phyloP scores from a whole-genome alignment of 2,888 invertebrate genomes.

The Chrysolina americana region DNA sequence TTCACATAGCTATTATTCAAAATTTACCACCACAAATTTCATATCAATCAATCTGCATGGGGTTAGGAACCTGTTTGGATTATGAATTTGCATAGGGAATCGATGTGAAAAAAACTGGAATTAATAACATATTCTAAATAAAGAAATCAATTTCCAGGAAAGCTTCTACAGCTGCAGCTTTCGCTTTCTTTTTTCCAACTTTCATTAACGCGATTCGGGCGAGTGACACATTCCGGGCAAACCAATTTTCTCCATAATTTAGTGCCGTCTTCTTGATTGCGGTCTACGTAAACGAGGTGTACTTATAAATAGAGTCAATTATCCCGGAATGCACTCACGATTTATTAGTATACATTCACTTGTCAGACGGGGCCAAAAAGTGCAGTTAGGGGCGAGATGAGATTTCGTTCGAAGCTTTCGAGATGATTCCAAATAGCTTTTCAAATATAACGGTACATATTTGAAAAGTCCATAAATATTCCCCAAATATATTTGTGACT shows the following conservation, averaged over 20 bases:
- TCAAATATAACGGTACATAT: too few relatives aligned
- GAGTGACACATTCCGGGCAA: slow-evolving; percentile 52
- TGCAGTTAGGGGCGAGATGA: not conserved
- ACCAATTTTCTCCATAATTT: slow-evolving; percentile 54
- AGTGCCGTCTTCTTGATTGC: slow-evolving; percentile 32
- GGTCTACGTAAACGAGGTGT: slow-evolving; percentile 49
- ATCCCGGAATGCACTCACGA: slow-evolving; percentile 54
- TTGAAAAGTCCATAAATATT: too few relatives aligned
- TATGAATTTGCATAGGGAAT: too few relatives aligned
- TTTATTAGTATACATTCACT: slow-evolving; percentile 49
- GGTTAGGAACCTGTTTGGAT: too few relatives aligned
- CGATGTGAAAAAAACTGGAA: too few relatives aligned
- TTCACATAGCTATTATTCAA: too few relatives aligned
- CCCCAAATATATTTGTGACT: too few relatives aligned
- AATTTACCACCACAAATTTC: too few relatives aligned
- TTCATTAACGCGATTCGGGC: slow-evolving; percentile 29
- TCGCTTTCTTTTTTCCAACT: slow-evolving; percentile 31
- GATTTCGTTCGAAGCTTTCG: not conserved
- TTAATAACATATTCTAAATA: slow-evolving; percentile 15
- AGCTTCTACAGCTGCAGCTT: not conserved
- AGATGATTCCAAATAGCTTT: too few relatives aligned
- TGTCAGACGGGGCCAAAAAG: slow-evolving; percentile 22
- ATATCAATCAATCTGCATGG: too few relatives aligned
- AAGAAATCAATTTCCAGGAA: slow-evolving; percentile 31
- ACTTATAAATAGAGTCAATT: slow-evolving; percentile 58